These are phyloP conservation scores for Lacerta bilineata DNA, from an alignment of 2,797 vertebrate genomes.

Conservation along the genomic window DNA sequence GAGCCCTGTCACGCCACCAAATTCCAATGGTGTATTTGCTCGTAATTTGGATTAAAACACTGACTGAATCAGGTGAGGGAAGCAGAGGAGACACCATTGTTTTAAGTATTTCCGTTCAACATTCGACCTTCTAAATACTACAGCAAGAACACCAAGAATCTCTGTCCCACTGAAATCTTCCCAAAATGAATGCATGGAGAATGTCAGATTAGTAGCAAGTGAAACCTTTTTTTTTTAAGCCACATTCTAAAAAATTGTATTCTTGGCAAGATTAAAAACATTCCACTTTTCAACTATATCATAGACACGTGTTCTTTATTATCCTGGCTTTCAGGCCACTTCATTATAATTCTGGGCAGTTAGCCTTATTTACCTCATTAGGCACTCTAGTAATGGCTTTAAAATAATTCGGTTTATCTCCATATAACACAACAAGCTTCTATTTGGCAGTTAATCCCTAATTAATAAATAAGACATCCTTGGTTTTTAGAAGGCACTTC, in stretches of 20 bases:
- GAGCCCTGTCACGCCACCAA: too few relatives aligned
- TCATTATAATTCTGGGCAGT: slow-evolving; percentile 22
- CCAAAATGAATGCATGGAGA: too few relatives aligned
- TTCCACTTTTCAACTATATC: background rate
- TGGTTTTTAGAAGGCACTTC: slow-evolving; percentile 16
- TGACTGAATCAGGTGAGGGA: background rate
- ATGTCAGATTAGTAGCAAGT: background rate
- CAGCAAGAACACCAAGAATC: too few relatives aligned
- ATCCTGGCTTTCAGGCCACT: background rate
- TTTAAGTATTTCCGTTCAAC: too few relatives aligned
- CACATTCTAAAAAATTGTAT: background rate
- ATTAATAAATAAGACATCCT: slow-evolving; percentile 24
- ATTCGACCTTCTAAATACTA: too few relatives aligned
- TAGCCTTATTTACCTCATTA: slow-evolving; percentile 29
- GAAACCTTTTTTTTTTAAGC: too few relatives aligned
- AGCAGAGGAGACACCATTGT: background rate
- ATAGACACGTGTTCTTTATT: background rate
- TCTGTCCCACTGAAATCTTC: too few relatives aligned
- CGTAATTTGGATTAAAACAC: background rate
- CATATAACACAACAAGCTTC: background rate
- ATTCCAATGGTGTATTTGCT: too few relatives aligned
- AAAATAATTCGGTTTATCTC: slow-evolving; percentile 27
- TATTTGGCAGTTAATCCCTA: slow-evolving; percentile 23
- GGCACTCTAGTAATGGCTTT: background rate
- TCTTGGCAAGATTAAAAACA: background rate